Evolutionary conservation across 2,113 vertebrate species (phyloP).

Genomic region (Tonatia bakeri): DNA sequence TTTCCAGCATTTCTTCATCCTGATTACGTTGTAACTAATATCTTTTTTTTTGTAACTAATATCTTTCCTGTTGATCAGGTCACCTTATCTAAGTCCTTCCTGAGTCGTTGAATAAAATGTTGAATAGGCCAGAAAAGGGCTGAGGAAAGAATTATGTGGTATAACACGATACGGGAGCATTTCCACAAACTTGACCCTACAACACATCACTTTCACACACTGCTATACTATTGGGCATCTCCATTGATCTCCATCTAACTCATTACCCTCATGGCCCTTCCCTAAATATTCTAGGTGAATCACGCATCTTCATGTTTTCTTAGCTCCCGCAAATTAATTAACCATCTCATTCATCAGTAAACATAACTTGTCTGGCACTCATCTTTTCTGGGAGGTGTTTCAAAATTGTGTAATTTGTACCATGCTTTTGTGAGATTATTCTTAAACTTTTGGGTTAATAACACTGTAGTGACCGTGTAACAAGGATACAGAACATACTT

Average conservation of each 20-base stretch:
- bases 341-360: not conserved
- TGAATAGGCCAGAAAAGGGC: not conserved
- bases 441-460: not conserved
- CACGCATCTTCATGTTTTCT: not conserved
- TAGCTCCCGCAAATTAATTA: not conserved
- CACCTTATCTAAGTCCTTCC: not conserved
- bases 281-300: not conserved
- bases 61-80: not conserved
- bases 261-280: not conserved
- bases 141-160: not conserved
- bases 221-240: not conserved
- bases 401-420: not conserved
- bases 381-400: not conserved
- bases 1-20: not conserved
- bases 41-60: too few relatives aligned
- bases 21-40: not conserved
- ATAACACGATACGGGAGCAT: not conserved
- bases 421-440: not conserved
- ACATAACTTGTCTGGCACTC: not conserved
- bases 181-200: not conserved
- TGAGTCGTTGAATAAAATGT: not conserved
- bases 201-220: not conserved
- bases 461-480: fast-evolving
- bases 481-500: not conserved
- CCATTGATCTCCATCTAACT: too few relatives aligned